Base-by-base conservation (phyloP, 2,113 vertebrate genomes). In the Burhinus oedicnemus region DNA sequence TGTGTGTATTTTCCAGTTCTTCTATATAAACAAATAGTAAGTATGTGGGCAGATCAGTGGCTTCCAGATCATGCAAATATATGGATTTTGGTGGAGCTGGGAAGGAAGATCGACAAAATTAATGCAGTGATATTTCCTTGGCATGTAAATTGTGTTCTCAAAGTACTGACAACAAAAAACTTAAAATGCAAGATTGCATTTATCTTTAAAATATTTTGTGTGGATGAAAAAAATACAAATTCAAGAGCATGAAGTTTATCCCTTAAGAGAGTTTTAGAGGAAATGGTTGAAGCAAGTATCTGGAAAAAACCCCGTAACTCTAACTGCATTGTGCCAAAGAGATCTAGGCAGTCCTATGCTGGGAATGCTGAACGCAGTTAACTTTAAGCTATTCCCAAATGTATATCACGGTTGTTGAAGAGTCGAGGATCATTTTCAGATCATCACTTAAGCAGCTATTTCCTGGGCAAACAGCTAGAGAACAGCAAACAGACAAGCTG, bases 71-170 rank as follows among this genome's bases (percentile, higher is more conserved):
- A 95, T 91, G 93, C 90, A 95, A 94, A 97, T 95, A 34, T 44
- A 82, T 86, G 89, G 84, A 83, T 83, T 85, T 97, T 95, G 78
- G 54, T 91, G 93, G 94, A 90, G 77, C 94, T 95, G 87, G 70
- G 81, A 91, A 89, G 89, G 74, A 81, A 89, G 66, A 92, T 45
- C 0, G 6, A 47, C 77, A 94, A 51, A 89, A 87, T 78, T 62
- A 84, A 84, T 75, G 60, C 81, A 60, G 49, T 85, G 70, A 21
- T 92, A 44, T 58, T 93, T 94, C 51, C 66, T 93, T 91, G 90
- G 42, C 55, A 85, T 94, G 82, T 72, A 94, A 96, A 93, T 72
- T 27, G 27, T 85, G n/a, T 90, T 92, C 55, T 96, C 61, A 49
- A 68, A 75, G 38, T 36, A 61, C 74, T 69, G 84, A 61, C 68